These are phyloP conservation scores for Orthochromis malagaraziensis DNA, from an alignment of 2,113 vertebrate genomes.

Conservation along the genomic window DNA sequence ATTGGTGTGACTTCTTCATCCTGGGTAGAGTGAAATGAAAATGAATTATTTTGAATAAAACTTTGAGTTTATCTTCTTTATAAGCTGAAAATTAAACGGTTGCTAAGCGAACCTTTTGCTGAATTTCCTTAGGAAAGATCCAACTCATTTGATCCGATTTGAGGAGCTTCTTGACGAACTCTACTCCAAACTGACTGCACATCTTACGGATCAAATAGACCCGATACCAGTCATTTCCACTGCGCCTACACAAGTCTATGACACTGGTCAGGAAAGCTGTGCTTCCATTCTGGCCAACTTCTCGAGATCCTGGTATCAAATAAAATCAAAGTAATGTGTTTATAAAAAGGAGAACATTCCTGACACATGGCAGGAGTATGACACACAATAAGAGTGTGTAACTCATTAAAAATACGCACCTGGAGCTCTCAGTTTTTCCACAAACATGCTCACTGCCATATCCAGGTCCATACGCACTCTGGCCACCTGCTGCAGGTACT, in stretches of 20 bases:
- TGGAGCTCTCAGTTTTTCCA: neutral
- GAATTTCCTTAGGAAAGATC: constrained; percentile 80
- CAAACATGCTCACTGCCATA: constrained; percentile 70
- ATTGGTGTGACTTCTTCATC: constrained; percentile 53
- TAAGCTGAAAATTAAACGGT: neutral
- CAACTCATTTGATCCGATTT: constrained; percentile 57
- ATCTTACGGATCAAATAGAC: constrained; percentile 86
- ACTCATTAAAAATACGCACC: constrained; percentile 7
- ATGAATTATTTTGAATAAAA: neutral
- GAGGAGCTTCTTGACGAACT: constrained; percentile 76
- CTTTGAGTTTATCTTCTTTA: neutral
- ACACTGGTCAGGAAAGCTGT: constrained; percentile 60
- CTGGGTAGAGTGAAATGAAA: constrained; percentile 8
- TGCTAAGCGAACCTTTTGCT: constrained; percentile 68
- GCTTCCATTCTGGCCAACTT: neutral
- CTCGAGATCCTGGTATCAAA: neutral
- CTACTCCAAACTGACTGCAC: constrained; percentile 73
- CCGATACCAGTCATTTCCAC: constrained; percentile 78
- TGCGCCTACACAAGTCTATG: constrained; percentile 53
- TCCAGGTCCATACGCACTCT: constrained; percentile 79
- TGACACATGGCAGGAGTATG: neutral
- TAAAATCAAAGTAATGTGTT: neutral
- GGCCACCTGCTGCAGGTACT: constrained; percentile 80
- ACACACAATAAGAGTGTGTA: neutral
- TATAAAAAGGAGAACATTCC: neutral